Evolutionary conservation across 2,797 vertebrate genomes (phyloP).

Genomic region (Sebastes trivittatus): DNA sequence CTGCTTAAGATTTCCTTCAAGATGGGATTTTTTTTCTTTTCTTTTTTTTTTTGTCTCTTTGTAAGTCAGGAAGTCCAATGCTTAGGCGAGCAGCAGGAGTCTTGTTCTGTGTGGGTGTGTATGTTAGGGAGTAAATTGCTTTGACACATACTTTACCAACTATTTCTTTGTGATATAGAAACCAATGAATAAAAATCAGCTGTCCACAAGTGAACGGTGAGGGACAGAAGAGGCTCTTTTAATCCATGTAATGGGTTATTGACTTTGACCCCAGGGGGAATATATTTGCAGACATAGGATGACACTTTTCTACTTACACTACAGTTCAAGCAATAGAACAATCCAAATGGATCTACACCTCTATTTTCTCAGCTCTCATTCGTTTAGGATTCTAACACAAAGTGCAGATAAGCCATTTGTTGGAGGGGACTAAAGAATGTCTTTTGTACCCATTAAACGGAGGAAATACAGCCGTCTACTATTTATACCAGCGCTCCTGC

Average conservation of each 20-base stretch:
- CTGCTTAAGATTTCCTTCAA: constrained; percentile 75
- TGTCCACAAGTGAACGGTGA: constrained; percentile 68
- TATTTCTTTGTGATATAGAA: constrained; percentile 83
- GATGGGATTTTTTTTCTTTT: constrained; percentile 50
- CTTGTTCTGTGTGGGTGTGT: constrained; percentile 61
- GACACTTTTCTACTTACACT: constrained; percentile 59
- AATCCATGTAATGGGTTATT: constrained; percentile 82
- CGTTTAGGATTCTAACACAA: constrained; percentile 40
- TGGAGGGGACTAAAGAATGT: constrained; percentile 7
- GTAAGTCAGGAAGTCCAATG: constrained; percentile 68
- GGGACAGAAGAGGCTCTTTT: constrained; percentile 70
- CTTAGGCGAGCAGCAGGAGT: constrained; percentile 66
- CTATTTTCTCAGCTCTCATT: constrained; percentile 45
- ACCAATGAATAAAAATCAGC: constrained; percentile 87
- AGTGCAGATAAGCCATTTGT: constrained; percentile 36
- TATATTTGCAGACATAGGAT: constrained; percentile 63
- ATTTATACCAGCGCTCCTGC: background rate
- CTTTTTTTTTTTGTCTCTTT: constrained; percentile 38
- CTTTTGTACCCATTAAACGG: constrained; percentile 10
- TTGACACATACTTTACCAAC: constrained; percentile 78
- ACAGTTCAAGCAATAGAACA: constrained; percentile 59
- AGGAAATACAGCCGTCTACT: constrained; percentile 1
- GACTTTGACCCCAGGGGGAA: constrained; percentile 76
- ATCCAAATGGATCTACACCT: constrained; percentile 59
- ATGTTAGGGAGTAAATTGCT: constrained; percentile 72